phyloP scores from a whole-genome alignment of 2,797 vertebrate species.

The Poeciliopsis infans region DNA sequence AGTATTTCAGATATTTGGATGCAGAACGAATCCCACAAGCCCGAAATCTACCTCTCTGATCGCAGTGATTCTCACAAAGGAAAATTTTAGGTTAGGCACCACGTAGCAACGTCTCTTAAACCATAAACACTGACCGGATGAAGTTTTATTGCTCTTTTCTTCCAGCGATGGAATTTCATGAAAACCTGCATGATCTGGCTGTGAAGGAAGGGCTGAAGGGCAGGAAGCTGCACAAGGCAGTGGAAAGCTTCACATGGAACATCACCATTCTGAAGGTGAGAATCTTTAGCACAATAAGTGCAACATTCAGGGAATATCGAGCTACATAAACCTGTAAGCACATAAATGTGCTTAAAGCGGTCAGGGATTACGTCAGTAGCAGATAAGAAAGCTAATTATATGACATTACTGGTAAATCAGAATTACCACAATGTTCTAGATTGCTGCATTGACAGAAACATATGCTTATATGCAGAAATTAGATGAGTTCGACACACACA shows the following conservation, averaged over 20 bases:
- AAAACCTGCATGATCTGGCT: slow-evolving; percentile 91
- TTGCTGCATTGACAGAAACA: not conserved
- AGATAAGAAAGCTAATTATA: not conserved
- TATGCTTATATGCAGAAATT: not conserved
- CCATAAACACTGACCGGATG: not conserved
- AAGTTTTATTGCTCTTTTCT: not conserved
- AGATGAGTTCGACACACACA: not conserved
- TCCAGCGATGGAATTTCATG: slow-evolving; percentile 97
- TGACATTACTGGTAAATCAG: not conserved
- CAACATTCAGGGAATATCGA: not conserved
- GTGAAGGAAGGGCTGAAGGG: slow-evolving; percentile 95
- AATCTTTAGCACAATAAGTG: too few species aligned
- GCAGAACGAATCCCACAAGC: slow-evolving; percentile 6
- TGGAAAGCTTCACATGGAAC: slow-evolving; percentile 99
- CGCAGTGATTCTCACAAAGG: slow-evolving; percentile 26
- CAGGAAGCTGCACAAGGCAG: slow-evolving; percentile 92
- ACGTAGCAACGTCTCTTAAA: slow-evolving; percentile 27
- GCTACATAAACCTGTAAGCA: not conserved
- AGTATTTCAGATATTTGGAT: not conserved
- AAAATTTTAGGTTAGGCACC: slow-evolving; percentile 25
- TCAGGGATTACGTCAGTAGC: not conserved
- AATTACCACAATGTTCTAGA: not conserved
- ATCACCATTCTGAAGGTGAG: slow-evolving; percentile 97
- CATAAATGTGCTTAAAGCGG: not conserved
- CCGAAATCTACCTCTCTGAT: not conserved